Percentiles rank a stretch among this genome's conserved stretches.
These are phyloP conservation scores for Fabriciana adippe DNA, from an alignment of 2,888 invertebrate genomes.

Conservation along the genomic window DNA sequence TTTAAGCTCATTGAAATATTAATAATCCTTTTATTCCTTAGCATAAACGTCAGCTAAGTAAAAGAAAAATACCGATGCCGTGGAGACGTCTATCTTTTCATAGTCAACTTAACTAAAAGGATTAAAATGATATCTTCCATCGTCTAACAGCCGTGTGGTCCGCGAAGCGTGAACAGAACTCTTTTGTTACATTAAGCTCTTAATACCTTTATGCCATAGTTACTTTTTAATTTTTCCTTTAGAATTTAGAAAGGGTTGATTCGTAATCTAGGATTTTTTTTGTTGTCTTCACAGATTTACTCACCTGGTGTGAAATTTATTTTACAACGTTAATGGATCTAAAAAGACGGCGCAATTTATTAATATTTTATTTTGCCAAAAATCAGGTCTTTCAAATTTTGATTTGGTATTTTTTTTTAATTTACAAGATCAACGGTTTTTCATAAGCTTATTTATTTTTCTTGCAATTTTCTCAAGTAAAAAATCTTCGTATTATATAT, in stretches of 20 bases:
- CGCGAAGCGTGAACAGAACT: constrained; percentile 73
- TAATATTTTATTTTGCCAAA: constrained; percentile 28
- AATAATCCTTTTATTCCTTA: constrained; percentile 36
- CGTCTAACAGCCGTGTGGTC: constrained; percentile 79
- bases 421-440: too few species aligned
- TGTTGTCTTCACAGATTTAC: constrained; percentile 58
- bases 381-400: not conserved
- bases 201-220: constrained; percentile 79
- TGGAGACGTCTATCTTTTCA: constrained; percentile 77
- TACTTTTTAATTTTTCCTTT: constrained; percentile 79
- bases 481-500: too few species aligned
- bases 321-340: constrained; percentile 44
- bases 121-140: constrained; percentile 82
- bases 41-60: constrained; percentile 50
- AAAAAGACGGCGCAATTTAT: constrained; percentile 39
- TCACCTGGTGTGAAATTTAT: constrained; percentile 63
- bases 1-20: constrained; percentile 34
- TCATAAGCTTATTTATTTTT: too few species aligned
- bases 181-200: constrained; percentile 80
- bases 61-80: constrained; percentile 72
- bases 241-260: constrained; percentile 70
- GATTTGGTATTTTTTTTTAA: not conserved
- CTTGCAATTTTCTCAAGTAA: too few species aligned
- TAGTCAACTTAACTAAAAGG: constrained; percentile 82
- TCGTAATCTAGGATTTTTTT: constrained; percentile 68